Conservation (phyloP, 2,797 vertebrate species). For the Champsocephalus gunnari region DNA sequence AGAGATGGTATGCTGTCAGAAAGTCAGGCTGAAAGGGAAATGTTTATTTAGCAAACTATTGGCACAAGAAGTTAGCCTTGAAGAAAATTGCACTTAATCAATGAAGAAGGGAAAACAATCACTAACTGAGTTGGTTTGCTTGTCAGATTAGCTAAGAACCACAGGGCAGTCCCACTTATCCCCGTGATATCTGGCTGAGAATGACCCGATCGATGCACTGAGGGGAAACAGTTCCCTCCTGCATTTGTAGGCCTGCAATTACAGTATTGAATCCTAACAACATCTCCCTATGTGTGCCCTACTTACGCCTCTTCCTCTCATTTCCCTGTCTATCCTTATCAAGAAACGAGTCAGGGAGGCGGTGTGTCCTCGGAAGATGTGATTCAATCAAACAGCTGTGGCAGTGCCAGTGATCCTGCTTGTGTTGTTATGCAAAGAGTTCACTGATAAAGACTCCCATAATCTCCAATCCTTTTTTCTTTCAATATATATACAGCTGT, state of each 20-base stretch:
- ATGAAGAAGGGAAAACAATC: slow-evolving; percentile 52
- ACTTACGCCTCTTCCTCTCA: neutral
- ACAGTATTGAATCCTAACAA: slow-evolving; percentile 5
- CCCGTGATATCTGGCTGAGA: slow-evolving; percentile 41
- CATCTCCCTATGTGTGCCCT: neutral
- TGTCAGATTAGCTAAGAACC: slow-evolving; percentile 45
- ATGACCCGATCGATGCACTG: slow-evolving; percentile 31
- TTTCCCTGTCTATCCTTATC: slow-evolving; percentile 24
- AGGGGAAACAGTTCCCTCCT: slow-evolving; percentile 12
- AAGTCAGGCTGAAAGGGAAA: slow-evolving; percentile 41
- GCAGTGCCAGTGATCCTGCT: neutral
- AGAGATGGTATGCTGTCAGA: slow-evolving; percentile 52
- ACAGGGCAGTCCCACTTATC: slow-evolving; percentile 13
- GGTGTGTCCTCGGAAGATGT: neutral
- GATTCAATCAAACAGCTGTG: slow-evolving; percentile 18
- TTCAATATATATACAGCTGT: neutral
- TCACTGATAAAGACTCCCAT: neutral
- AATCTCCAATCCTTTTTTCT: neutral
- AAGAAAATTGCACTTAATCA: slow-evolving; percentile 50
- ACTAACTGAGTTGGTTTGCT: slow-evolving; percentile 40
- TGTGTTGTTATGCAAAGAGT: slow-evolving; percentile 12
- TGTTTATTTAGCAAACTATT: slow-evolving; percentile 44
- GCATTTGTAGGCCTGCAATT: slow-evolving; percentile 15
- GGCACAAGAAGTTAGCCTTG: slow-evolving; percentile 38
- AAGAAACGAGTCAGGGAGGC: neutral